A percentile compares a stretch with the other conserved stretches of the same genome.
phyloP scores from a whole-genome alignment of 2,797 vertebrate species.

The Spinibarbus caldwelli region DNA sequence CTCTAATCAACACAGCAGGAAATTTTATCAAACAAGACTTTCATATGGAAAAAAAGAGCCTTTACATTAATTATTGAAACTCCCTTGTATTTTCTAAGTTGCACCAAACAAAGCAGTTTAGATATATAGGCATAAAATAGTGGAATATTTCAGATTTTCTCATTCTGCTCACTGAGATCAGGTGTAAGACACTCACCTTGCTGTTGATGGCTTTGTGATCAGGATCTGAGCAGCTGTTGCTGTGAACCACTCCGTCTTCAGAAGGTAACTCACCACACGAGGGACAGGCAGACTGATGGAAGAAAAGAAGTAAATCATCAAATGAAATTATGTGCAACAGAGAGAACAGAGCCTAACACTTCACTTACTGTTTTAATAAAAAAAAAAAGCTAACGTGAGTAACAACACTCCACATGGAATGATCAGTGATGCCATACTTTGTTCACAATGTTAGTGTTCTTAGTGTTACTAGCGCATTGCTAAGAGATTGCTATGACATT shows the following conservation, averaged over 20 bases:
- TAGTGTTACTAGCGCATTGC: neutral
- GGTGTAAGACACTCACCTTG: conserved; percentile 75
- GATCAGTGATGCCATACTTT: neutral
- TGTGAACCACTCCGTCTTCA: conserved; percentile 80
- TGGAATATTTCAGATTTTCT: neutral
- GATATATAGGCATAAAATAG: too few species aligned
- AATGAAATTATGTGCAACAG: neutral
- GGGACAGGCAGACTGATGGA: conserved; percentile 82
- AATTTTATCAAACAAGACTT: neutral
- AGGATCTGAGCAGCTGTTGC: conserved; percentile 84
- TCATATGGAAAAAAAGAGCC: neutral
- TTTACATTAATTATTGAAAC: neutral
- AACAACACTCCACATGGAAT: neutral
- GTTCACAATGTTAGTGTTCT: neutral
- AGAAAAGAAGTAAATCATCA: neutral
- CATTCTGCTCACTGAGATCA: neutral
- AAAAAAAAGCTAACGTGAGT: neutral
- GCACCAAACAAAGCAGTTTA: neutral
- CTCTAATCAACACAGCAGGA: neutral
- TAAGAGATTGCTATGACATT: too few species aligned
- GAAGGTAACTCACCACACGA: conserved; percentile 83
- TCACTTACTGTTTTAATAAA: neutral
- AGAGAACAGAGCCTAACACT: neutral
- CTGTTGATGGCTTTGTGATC: conserved; percentile 79
- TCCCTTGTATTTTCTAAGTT: neutral